A percentile compares a stretch with the other conserved stretches of the same genome.
Conservation (phyloP, 2,113 vertebrate genomes). For the Machaerirhynchus nigripectus region DNA sequence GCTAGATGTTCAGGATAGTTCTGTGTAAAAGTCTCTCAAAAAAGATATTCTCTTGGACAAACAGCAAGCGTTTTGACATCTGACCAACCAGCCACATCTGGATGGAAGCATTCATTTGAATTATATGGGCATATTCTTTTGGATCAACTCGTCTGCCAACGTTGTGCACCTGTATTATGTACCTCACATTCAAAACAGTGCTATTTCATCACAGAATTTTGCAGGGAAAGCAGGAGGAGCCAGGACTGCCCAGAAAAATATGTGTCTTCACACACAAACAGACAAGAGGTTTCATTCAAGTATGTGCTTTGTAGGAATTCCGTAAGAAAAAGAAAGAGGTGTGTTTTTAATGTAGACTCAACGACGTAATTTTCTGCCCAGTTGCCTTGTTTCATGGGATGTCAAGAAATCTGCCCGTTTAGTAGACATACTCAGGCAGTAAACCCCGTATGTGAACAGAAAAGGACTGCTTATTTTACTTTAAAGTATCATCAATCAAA, state of each 20-base stretch:
- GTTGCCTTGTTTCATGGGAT: neutral
- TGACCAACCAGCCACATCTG: neutral
- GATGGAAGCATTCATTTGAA: neutral
- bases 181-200: neutral
- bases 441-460: neutral
- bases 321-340: neutral
- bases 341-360: neutral
- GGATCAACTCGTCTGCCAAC: neutral
- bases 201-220: neutral
- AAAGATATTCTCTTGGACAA: neutral
- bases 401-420: neutral
- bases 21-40: neutral
- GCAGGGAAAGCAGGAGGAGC: fast-evolving
- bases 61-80: neutral
- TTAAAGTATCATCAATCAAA: neutral
- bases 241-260: neutral
- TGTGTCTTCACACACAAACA: neutral
- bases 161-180: fast-evolving
- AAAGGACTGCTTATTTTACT: neutral
- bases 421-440: neutral
- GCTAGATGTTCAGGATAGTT: neutral
- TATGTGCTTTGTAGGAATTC: neutral
- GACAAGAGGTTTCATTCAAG: neutral
- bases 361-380: neutral
- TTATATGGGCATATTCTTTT: neutral